Percentiles rank a stretch among this genome's conserved stretches.
Evolutionary conservation across 2,888 invertebrate genomes (phyloP).

Genomic region (Eristalinus aeneus): DNA sequence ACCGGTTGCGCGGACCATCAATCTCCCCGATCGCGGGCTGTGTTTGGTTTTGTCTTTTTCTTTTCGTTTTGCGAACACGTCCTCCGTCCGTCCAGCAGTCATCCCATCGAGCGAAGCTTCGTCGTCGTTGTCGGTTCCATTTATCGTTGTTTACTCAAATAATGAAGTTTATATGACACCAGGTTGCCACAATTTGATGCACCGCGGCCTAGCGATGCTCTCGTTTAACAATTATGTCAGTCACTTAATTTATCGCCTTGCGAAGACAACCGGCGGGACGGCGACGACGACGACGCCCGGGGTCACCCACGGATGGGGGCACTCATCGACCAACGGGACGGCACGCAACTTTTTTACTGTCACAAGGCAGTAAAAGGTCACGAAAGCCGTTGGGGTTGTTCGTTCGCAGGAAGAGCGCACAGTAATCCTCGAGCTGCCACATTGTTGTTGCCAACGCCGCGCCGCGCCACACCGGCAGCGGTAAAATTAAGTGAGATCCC

Average conservation of each 20-base stretch:
- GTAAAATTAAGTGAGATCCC: constrained; percentile 60
- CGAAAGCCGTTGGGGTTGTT: constrained; percentile 64
- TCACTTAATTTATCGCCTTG: constrained; percentile 78
- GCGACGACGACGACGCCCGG: constrained; percentile 40
- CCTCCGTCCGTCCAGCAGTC: background rate
- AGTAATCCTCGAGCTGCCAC: constrained; percentile 39
- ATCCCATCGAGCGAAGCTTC: background rate
- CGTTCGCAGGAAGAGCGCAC: constrained; percentile 13
- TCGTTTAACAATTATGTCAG: constrained; percentile 78
- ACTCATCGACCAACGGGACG: constrained; percentile 15
- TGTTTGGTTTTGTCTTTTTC: constrained; percentile 16
- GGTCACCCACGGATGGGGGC: constrained; percentile 42
- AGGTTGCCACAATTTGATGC: constrained; percentile 38
- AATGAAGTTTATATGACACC: constrained; percentile 65
- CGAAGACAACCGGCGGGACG: constrained; percentile 17
- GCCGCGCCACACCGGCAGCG: constrained; percentile 19
- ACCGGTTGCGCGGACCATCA: constrained; percentile 51
- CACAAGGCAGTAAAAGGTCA: constrained; percentile 67
- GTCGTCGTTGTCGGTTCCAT: constrained; percentile 34
- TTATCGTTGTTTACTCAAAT: constrained; percentile 66
- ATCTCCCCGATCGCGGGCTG: constrained; percentile 11
- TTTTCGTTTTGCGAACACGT: constrained; percentile 11
- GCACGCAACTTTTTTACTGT: constrained; percentile 63
- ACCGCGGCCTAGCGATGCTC: constrained; percentile 34
- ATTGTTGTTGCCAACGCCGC: constrained; percentile 45